These are phyloP conservation scores for Mormyrops boulengeri DNA, from an alignment of 2,797 vertebrate genomes.

Conservation along the genomic window DNA sequence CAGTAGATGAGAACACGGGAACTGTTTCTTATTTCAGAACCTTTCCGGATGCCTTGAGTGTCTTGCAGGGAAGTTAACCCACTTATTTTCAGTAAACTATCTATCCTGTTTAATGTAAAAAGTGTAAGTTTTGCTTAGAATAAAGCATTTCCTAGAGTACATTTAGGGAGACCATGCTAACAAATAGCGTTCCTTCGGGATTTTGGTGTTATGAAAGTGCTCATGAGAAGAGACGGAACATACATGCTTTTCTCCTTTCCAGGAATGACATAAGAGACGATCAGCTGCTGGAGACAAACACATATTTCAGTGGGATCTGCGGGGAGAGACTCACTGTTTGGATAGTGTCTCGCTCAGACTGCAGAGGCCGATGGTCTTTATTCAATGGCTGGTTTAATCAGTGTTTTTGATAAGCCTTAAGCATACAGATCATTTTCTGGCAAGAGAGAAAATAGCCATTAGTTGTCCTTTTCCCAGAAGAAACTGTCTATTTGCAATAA, in stretches of 20 bases:
- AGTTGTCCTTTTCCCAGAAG: neutral
- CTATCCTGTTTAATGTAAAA: neutral
- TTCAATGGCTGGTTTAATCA: neutral
- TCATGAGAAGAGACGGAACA: neutral
- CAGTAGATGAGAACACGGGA: neutral
- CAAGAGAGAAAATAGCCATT: neutral
- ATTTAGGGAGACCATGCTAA: neutral
- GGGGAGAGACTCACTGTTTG: neutral
- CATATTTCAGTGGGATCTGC: neutral
- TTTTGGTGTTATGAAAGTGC: neutral
- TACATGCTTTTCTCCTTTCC: neutral
- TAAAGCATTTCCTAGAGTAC: neutral
- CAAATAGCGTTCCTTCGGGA: neutral
- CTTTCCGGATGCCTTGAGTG: neutral
- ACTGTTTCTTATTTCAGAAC: neutral
- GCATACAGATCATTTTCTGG: neutral
- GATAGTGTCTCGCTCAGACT: neutral
- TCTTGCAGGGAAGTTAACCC: neutral
- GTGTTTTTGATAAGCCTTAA: neutral
- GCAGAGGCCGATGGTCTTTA: neutral
- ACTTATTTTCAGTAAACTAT: neutral
- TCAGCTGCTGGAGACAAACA: neutral
- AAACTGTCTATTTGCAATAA: neutral
- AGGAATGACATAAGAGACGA: neutral
- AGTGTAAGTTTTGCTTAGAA: neutral